Base-by-base conservation (phyloP, 2,888 invertebrate genomes). In the Cartodere bifasciata region DNA sequence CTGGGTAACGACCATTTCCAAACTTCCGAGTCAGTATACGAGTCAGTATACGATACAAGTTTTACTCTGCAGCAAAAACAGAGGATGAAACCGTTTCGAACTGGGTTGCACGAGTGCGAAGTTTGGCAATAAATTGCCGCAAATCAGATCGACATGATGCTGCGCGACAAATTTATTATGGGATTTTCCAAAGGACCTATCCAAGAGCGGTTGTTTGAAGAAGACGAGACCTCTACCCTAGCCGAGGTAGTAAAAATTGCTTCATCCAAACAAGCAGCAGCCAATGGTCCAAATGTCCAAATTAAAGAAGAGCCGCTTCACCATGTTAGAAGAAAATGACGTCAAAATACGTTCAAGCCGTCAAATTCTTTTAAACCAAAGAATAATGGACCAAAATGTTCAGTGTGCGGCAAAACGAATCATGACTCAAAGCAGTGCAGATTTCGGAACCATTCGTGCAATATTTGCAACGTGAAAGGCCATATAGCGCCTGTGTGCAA, bases 161-260 rank as follows among this genome's bases (percentile, higher is more conserved):
- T 41, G 22, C 38, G 40, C 16, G 42, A 42, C 25, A 41, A 39
- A 34, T 45, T 45, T 36, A 29, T 45, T 4, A 31, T 35, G 21
- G 43, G 44, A 13, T 36, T 41, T 16, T 34, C 28, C 21, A 32
- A 32, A 23, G 40, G 37, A 13, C 29, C 20, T 12, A 31, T 41
- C 20, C 26, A 35, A 12, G 39, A 41, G 13, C 30, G 39, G 4
- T 14, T 40, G 6, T 26, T 41, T 13, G 39, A 42, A 32, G 41
- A 42, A 16, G 28, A 33, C 15, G n/a, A 25, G n/a, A 7, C 3
- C 10, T 4, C 15, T n/a, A 12, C 25, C 13, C 15, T 25, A 3
- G 13, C 13, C 13, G 25, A 25, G 13, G 3, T n/a, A 7, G 15
- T 25, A n/a, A 13, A 15, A n/a, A 25, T 25, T 14, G 25, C 25